Evolutionary conservation across 2,888 invertebrate species (phyloP), one percentile per base, ranked within the genome.

Genomic region (Adela reaumurella): DNA sequence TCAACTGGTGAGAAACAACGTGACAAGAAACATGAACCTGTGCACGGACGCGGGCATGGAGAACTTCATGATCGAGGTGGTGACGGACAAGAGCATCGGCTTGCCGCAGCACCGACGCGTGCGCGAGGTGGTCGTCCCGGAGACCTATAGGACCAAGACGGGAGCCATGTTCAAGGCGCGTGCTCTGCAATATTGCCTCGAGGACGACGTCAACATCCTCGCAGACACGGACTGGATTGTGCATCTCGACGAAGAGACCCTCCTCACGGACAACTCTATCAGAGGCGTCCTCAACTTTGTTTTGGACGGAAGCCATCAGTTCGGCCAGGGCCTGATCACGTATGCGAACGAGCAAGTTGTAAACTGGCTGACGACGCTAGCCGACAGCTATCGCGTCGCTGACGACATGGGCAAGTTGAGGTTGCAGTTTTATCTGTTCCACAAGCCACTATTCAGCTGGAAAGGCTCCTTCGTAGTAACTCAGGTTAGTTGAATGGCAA

Each of bases 381-480:
- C 96, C 14, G 97, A 97, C 65, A 94, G 94, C 63, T 97, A 92
- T 69, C 85, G 97, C 55, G 97, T 97, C 1, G 92, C 96, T 19
- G 97, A 97, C 74, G 97, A 97, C 63, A 95, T 97, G 96, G 97
- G 97, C 50, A 97, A 97, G 72, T 76, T 97, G 49, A 83, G 95
- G 59, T 82, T 94, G 55, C 97, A 97, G 68, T 95, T 97, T 64
- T 89, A 89, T 60, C 80, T 92, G 70, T 96, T 97, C 68, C 95
- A 97, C 67, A 93, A 92, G 65, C 97, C 97, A 17, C 79, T 96
- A 49, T 96, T 97, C 70, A 95, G 96, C 68, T 97, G 97, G 96
- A 97, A 97, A 76, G 97, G 97, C 52, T 97, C 97, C 43, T 97
- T 92, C 74, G 97, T 97, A 55, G 96, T 97, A 10, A 95, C 96